Conservation (phyloP, 2,797 vertebrate genomes). For the Cottoperca gobio region DNA sequence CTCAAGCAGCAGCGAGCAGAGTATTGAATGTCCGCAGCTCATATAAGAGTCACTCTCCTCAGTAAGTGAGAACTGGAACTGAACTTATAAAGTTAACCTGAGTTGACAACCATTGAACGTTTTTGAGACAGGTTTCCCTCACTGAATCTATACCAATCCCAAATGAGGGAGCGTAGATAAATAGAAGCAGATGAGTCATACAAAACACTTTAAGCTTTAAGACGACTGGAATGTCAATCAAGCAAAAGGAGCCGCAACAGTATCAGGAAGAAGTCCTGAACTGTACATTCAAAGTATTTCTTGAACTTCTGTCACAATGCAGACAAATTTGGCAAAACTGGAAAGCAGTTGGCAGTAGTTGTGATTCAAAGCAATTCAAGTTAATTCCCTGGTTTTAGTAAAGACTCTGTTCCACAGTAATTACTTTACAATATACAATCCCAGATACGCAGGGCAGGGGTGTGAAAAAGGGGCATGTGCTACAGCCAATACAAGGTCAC, state of each 20-base stretch:
- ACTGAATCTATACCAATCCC: not conserved
- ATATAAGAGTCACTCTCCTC: not conserved
- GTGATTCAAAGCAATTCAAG: conserved; percentile 34
- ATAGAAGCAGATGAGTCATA: conserved; percentile 22
- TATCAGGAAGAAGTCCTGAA: not conserved
- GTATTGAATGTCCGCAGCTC: conserved; percentile 9
- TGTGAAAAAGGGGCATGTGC: conserved; percentile 39
- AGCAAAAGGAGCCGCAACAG: not conserved
- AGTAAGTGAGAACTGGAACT: conserved; percentile 8
- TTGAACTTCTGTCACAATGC: not conserved
- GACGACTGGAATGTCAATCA: conserved; percentile 6
- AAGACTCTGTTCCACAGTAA: conserved; percentile 39
- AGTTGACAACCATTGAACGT: conserved; percentile 16
- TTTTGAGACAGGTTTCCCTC: conserved; percentile 3
- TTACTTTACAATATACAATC: conserved; percentile 50
- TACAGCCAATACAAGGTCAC: conserved; percentile 49
- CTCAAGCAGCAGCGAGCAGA: conserved; percentile 5
- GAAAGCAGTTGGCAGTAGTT: not conserved
- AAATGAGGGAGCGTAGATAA: conserved; percentile 6
- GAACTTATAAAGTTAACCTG: conserved; percentile 25
- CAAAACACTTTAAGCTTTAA: not conserved
- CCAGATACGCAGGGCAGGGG: conserved; percentile 55
- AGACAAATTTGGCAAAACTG: conserved; percentile 10
- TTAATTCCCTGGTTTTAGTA: conserved; percentile 22
- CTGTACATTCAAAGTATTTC: not conserved